These are phyloP conservation scores for Eristalinus sepulchralis DNA, from an alignment of 2,888 invertebrate species.

Conservation along the genomic window DNA sequence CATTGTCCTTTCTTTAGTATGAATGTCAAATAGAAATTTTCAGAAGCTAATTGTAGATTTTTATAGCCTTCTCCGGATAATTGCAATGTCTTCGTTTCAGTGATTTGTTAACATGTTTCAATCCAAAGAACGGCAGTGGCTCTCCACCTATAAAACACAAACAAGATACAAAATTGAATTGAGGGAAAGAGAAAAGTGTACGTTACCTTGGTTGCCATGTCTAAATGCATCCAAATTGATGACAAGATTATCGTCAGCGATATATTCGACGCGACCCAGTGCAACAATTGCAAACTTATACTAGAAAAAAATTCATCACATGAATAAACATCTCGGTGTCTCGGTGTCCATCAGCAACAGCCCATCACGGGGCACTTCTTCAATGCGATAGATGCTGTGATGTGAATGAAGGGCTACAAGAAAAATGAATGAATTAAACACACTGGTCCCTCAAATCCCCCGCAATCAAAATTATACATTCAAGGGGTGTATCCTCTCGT, in stretches of 20 bases:
- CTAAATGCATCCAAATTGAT: conserved; percentile 90
- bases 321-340: conserved; percentile 83
- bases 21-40: conserved; percentile 9
- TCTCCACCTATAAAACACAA: conserved; percentile 82
- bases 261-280: conserved; percentile 90
- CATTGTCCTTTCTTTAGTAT: not conserved
- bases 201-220: conserved; percentile 88
- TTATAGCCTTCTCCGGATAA: conserved; percentile 98
- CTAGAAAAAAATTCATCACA: conserved; percentile 83
- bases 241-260: conserved; percentile 89
- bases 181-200: conserved; percentile 80
- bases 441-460: too few species aligned
- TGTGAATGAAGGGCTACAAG: conserved; percentile 77
- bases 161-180: not conserved
- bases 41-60: conserved; percentile 94
- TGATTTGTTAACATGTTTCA: conserved; percentile 97
- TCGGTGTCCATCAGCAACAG: conserved; percentile 88
- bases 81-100: conserved; percentile 95
- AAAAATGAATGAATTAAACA: not conserved
- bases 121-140: conserved; percentile 92
- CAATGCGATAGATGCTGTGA: conserved; percentile 86
- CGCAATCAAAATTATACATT: conserved; percentile 79
- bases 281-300: conserved; percentile 94
- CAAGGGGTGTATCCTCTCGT: conserved; percentile 85
- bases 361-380: conserved; percentile 96